Evolutionary conservation across 2,113 vertebrate species (phyloP).

Genomic region (Pterocles gutturalis): DNA sequence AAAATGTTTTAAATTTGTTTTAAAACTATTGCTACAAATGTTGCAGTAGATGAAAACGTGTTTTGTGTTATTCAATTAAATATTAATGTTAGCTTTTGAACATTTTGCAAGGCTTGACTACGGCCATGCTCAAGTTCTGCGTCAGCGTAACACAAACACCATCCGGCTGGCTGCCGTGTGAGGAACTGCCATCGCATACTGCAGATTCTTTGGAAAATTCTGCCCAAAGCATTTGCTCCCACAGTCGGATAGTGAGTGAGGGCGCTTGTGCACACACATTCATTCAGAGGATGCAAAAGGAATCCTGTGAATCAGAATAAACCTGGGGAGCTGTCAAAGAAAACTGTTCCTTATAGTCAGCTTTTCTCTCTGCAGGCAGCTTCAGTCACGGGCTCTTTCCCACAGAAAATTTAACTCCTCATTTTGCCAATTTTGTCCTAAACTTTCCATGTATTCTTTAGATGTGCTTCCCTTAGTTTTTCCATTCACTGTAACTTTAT

Average conservation of each 20-base stretch:
- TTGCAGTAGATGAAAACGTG: neutral
- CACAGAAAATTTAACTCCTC: neutral
- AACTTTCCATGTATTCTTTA: neutral
- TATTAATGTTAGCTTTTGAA: neutral
- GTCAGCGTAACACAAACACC: neutral
- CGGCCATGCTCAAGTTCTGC: neutral
- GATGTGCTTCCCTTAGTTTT: neutral
- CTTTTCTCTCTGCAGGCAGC: neutral
- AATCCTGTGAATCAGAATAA: neutral
- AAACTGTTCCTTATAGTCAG: neutral
- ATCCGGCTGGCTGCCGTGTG: fast-evolving
- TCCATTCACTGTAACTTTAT: neutral
- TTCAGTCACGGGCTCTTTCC: neutral
- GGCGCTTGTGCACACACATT: neutral
- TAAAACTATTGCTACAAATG: neutral
- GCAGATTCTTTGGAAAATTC: neutral
- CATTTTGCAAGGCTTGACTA: neutral
- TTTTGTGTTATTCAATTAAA: neutral
- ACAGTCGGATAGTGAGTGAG: neutral
- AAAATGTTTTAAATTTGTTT: neutral
- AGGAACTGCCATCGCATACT: neutral
- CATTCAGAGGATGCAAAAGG: neutral
- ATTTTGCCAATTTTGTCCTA: neutral
- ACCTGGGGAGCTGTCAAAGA: neutral
- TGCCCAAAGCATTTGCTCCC: neutral